Conservation (phyloP, 2,113 vertebrate species). For the Ageneiosus marmoratus region DNA sequence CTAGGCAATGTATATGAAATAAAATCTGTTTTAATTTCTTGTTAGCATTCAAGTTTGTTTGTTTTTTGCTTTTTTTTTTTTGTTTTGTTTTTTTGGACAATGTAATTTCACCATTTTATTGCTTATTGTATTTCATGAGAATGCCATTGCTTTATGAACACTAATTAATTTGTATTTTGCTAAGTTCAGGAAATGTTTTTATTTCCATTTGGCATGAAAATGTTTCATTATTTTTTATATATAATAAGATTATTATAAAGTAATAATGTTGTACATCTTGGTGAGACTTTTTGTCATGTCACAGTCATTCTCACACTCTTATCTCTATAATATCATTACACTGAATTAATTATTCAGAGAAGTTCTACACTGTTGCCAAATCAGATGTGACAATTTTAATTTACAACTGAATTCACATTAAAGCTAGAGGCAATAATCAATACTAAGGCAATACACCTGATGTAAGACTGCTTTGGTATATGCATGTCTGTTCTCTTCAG, state of each 20-base stretch:
- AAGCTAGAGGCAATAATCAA: neutral
- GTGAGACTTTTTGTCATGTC: neutral
- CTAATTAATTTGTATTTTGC: neutral
- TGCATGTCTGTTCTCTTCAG: constrained; percentile 41
- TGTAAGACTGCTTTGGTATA: neutral
- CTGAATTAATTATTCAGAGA: neutral
- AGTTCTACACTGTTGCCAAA: constrained; percentile 1
- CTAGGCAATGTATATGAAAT: neutral
- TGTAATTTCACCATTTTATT: neutral
- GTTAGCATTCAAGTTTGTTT: neutral
- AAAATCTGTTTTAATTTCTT: neutral
- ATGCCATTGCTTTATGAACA: neutral
- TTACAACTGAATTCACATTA: neutral
- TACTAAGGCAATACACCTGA: neutral
- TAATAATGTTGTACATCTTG: neutral
- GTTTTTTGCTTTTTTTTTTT: no score
- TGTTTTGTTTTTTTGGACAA: neutral
- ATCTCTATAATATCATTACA: neutral
- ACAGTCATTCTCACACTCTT: neutral
- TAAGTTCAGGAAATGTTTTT: neutral
- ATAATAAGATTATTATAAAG: neutral
- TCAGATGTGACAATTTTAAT: constrained; percentile 6
- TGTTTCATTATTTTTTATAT: no score
- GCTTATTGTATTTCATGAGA: neutral
- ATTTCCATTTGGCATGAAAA: neutral